These are phyloP conservation scores for Drosophila parvula DNA, from an alignment of 1,140 invertebrate species.

Conservation along the genomic window DNA sequence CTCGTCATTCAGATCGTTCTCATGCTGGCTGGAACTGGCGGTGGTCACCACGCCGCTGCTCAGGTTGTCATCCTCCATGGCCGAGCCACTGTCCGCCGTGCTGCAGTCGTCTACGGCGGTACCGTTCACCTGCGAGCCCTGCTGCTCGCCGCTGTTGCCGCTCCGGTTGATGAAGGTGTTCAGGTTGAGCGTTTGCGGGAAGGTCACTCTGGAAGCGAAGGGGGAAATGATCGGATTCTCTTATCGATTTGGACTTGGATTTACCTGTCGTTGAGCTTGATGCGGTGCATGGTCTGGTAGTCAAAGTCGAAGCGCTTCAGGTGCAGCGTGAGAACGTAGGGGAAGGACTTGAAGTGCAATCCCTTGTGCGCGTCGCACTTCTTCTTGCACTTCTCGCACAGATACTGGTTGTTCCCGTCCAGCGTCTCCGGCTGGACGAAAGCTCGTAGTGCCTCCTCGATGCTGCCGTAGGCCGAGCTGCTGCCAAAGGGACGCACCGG, in stretches of 20 bases:
- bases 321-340: conserved; percentile 94
- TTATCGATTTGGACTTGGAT: conserved; percentile 42
- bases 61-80: conserved; percentile 88
- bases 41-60: conserved; percentile 79
- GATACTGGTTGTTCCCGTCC: conserved; percentile 95
- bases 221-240: background rate
- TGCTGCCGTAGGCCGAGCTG: conserved; percentile 90
- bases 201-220: conserved; percentile 89
- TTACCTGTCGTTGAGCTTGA: conserved; percentile 96
- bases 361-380: conserved; percentile 97
- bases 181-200: conserved; percentile 92
- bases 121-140: conserved; percentile 57
- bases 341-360: conserved; percentile 94
- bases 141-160: conserved; percentile 46
- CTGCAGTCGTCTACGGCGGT: conserved; percentile 86
- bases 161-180: conserved; percentile 87
- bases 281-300: conserved; percentile 92
- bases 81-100: conserved; percentile 89
- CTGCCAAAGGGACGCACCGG: conserved; percentile 94
- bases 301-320: conserved; percentile 97
- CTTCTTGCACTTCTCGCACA: conserved; percentile 94
- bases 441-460: conserved; percentile 93
- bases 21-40: conserved; percentile 78
- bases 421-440: conserved; percentile 95
- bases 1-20: conserved; percentile 84